Percentiles rank a stretch among this genome's conserved stretches.
Evolutionary conservation across 2,113 vertebrate genomes (phyloP).

Genomic region (Hylia prasina): DNA sequence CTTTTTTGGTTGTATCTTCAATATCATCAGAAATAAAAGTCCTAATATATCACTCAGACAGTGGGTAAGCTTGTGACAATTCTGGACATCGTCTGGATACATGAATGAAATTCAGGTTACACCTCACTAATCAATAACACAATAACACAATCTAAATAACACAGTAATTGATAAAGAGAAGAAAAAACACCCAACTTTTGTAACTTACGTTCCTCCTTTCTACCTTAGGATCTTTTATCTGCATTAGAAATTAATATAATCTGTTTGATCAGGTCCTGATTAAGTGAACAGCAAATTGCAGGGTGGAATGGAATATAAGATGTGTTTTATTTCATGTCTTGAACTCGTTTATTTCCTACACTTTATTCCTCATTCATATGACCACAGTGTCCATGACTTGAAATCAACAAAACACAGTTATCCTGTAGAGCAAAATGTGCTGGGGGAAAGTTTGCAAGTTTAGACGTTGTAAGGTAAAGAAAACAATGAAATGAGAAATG

Average conservation of each 20-base stretch:
- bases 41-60: background rate
- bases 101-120: background rate
- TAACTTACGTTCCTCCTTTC: background rate
- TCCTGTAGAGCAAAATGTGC: background rate
- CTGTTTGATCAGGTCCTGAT: background rate
- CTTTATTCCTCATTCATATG: background rate
- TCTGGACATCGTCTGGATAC: background rate
- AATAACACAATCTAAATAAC: background rate
- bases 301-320: background rate
- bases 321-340: background rate
- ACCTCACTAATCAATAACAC: background rate
- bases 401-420: background rate
- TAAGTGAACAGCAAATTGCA: background rate
- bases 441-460: background rate
- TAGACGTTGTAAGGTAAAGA: background rate
- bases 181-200: accelerated
- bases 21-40: background rate
- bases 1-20: background rate
- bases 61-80: background rate
- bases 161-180: background rate
- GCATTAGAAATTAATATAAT: background rate
- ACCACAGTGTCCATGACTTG: background rate
- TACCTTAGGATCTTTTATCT: background rate
- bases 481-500: background rate
- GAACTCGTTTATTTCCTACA: background rate